phyloP scores from a whole-genome alignment of 2,888 invertebrate genomes.

The Coleophora deauratella region DNA sequence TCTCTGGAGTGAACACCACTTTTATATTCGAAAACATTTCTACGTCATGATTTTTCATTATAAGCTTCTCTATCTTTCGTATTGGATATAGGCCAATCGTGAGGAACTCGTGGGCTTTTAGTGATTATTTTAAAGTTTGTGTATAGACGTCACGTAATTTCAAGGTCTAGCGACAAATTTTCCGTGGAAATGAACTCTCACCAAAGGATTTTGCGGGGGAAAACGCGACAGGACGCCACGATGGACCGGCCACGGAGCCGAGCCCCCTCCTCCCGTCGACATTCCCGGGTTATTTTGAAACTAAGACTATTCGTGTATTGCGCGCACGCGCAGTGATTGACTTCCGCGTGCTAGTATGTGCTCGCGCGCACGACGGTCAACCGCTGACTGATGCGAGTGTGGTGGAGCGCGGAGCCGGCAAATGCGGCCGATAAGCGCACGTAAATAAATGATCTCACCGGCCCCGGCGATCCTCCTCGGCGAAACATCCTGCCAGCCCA shows the following conservation, averaged over 20 bases:
- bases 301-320: conserved; percentile 65
- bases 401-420: conserved; percentile 25
- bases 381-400: conserved; percentile 61
- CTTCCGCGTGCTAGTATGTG: conserved; percentile 57
- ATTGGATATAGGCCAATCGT: conserved; percentile 70
- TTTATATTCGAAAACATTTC: conserved; percentile 56
- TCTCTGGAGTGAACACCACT: conserved; percentile 48
- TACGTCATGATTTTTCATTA: conserved; percentile 55
- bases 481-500: conserved; percentile 63
- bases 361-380: conserved; percentile 65
- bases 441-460: conserved; percentile 67
- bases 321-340: conserved; percentile 67
- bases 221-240: conserved; percentile 73
- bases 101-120: conserved; percentile 52
- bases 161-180: conserved; percentile 39
- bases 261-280: conserved; percentile 72
- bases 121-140: conserved; percentile 58
- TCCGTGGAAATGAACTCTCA: conserved; percentile 49
- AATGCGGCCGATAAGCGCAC: conserved; percentile 54
- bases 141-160: conserved; percentile 48
- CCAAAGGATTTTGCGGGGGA: conserved; percentile 59
- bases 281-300: conserved; percentile 67
- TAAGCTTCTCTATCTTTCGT: conserved; percentile 44
- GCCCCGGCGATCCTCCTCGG: conserved; percentile 64
- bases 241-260: conserved; percentile 84